Evolutionary conservation across 2,888 invertebrate genomes (phyloP), one percentile per base, ranked within the genome.

Genomic region (Baronia brevicornis): DNA sequence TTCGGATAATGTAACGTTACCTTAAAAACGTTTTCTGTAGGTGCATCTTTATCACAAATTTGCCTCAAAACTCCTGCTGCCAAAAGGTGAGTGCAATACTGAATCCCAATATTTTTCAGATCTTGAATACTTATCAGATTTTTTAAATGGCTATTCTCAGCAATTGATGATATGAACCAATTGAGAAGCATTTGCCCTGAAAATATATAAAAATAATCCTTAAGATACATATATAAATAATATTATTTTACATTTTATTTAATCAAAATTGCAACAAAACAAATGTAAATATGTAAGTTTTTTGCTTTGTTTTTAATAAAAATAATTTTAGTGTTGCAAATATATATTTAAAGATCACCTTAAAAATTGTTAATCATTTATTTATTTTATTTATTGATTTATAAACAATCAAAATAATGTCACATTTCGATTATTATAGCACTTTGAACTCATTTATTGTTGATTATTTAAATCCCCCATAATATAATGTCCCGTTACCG

Each of bases 131-230:
- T 88, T 41, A 91, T 68, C 36, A 88, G 70, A 42, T 86, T 82
- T 47, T 87, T 87, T 24, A 91, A 68, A 54, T 90, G 88, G 52
- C 87, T 89, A 41, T 89, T 89, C 46, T 92, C 93, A 40, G 89
- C 86, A 47, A 91, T 87, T 20, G 93, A 91, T 28, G 94, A 92
- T 46, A 92, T 84, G 54, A 95, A 89, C 95, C 96, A 96, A 72
- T 95, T 94, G 52, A 96, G 86, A 58, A 97, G 87, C 92, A 95
- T 95, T 80, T 95, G 92, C 71, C 96, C 96, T 97, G 84, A 11
- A 87, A 85, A 47, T 36, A 25, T 38, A 35, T 37, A 31, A 24
- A 18, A 26, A 36, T 30, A 33, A 33, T 38, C 47, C 54, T 47
- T 21, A 38, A 37, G 36, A 30, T 37, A 33, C 5, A n/a, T 12